Evolutionary conservation across 2,113 vertebrate species (phyloP), one percentile per base, ranked within the genome.

Genomic region (Anolis sagrei): DNA sequence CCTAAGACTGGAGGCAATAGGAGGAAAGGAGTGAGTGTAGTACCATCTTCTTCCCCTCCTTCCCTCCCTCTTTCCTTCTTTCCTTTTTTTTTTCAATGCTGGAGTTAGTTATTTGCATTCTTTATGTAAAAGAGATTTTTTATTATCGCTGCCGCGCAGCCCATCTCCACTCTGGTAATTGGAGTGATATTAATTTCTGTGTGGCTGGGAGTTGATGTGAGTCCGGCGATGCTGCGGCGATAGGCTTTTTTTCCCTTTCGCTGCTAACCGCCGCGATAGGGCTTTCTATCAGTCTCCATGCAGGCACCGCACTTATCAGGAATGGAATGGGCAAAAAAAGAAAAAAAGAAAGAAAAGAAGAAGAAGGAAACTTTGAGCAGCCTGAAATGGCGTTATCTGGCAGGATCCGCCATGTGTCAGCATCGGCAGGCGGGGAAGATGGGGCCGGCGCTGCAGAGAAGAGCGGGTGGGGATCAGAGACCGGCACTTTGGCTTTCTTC

Each of bases 301-400:
- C 98, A 98, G 98, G 96, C 97, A 91, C 96, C 94, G 92, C 96
- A 95, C 97, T 98, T 98, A 98, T 98, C 97, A 96, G 97, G 96
- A 96, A 96, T 95, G 96, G 97, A 97, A 97, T 97, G 97, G 97
- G 95, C 96, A 95, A 97, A 69, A 51, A 27, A 64, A 34, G n/a
- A 16, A 13, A 18, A 7, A 27, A 18, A 5, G 10, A 23, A 34
- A 97, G 97, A 96, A 97, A 66, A 39, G 29, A 7, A 44, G 23
- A 11, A 97, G 97, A 97, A 97, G 96, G 92, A 97, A 98, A 97
- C 97, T 97, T 96, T 96, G 97, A 97, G 97, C 97, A 94, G 97
- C 97, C 97, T 96, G 96, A 98, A 96, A 97, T 97, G 39, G 66
- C 39, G 95, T 95, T 94, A 90, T 95, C 93, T 87, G 91, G 75